Percentiles rank a stretch among this genome's conserved stretches.
These are phyloP conservation scores for Phrynocephalus vlangalii DNA, from an alignment of 2,797 vertebrate species.

Conservation along the genomic window DNA sequence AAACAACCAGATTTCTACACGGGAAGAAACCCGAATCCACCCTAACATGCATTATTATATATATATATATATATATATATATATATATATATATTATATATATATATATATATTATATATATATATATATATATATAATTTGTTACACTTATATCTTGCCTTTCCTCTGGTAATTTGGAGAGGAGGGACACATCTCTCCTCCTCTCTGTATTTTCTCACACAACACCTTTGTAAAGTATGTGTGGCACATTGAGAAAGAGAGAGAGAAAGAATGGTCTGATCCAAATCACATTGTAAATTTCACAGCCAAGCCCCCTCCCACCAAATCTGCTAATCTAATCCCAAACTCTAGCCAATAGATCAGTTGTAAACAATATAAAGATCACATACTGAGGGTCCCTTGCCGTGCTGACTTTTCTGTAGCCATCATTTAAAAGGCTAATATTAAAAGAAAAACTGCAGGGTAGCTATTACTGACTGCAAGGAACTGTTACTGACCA, in stretches of 20 bases:
- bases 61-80: too few relatives aligned
- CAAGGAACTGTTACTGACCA: too few relatives aligned
- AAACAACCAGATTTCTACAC: too few relatives aligned
- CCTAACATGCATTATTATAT: too few relatives aligned
- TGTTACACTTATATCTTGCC: too few relatives aligned
- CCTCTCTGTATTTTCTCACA: not conserved
- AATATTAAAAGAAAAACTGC: conserved; percentile 6
- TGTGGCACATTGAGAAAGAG: not conserved
- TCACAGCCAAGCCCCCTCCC: not conserved
- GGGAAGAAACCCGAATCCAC: too few relatives aligned
- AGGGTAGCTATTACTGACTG: not conserved
- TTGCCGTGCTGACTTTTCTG: not conserved
- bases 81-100: too few relatives aligned
- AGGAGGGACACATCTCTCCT: not conserved
- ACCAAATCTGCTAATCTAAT: not conserved
- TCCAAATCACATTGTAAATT: not conserved
- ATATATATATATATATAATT: too few relatives aligned
- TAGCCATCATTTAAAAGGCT: not conserved
- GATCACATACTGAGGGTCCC: not conserved
- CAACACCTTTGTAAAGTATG: not conserved
- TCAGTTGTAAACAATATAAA: not conserved
- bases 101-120: too few relatives aligned
- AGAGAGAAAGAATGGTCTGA: not conserved
- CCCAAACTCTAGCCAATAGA: not conserved
- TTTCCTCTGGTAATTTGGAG: not conserved